Conservation (phyloP, 1,140 invertebrate genomes). For the Halesus radiatus region DNA sequence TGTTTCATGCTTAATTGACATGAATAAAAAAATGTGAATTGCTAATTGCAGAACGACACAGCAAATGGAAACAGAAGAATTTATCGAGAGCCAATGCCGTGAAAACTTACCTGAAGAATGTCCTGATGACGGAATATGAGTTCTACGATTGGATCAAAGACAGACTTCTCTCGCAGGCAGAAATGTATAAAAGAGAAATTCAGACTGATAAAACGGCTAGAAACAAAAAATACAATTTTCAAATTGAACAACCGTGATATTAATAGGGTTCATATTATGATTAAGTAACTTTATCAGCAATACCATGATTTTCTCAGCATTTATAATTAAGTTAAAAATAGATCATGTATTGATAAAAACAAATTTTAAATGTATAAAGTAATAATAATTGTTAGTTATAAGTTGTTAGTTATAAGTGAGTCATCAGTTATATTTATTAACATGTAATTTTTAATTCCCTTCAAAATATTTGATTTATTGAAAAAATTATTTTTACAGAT, state of each 20-base stretch:
- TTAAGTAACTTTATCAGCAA: too few relatives aligned
- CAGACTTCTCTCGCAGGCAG: conserved; percentile 68
- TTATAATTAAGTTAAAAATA: too few relatives aligned
- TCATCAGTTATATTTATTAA: too few relatives aligned
- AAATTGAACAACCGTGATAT: conserved; percentile 39
- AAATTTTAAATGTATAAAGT: too few relatives aligned
- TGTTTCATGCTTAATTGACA: too few relatives aligned
- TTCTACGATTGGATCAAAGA: conserved; percentile 76
- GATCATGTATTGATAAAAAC: too few relatives aligned
- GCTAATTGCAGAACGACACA: conserved; percentile 40
- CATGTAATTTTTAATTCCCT: too few relatives aligned
- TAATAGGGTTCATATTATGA: neutral
- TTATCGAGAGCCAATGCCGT: neutral
- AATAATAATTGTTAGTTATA: too few relatives aligned
- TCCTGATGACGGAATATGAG: conserved; percentile 69
- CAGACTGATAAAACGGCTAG: neutral
- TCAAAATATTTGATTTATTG: too few relatives aligned
- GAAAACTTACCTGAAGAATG: conserved; percentile 30
- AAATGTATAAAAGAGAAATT: conserved; percentile 24
- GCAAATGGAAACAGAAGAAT: conserved; percentile 46
- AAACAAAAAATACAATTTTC: conserved; percentile 41
- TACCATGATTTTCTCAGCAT: too few relatives aligned
- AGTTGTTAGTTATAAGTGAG: too few relatives aligned
- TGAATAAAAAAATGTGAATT: neutral
- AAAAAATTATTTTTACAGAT: too few relatives aligned